phyloP scores from a whole-genome alignment of 2,888 invertebrate genomes.

The Drosophila sordidapex region DNA sequence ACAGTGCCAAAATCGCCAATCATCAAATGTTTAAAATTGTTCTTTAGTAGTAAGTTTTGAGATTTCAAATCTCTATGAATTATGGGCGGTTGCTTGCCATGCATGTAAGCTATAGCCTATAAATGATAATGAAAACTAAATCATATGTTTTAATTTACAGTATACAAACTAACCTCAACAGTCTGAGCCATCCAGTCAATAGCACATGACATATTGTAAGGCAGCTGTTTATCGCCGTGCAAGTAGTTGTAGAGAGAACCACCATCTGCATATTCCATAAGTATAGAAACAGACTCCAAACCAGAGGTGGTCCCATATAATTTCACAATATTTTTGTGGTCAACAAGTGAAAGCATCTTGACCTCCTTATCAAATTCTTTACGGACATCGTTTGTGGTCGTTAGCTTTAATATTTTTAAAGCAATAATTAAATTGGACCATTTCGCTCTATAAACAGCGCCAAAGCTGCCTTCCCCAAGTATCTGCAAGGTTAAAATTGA shows the following conservation, averaged over 20 bases:
- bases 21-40: slow-evolving; percentile 6
- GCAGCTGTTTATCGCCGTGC: neutral
- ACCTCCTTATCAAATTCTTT: neutral
- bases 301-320: neutral
- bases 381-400: no score
- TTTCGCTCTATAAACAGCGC: neutral
- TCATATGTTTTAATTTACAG: neutral
- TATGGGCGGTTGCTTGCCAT: neutral
- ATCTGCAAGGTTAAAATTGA: neutral
- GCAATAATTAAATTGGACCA: neutral
- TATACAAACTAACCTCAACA: neutral
- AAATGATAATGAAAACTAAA: neutral
- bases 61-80: slow-evolving; percentile 40
- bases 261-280: slow-evolving; percentile 4
- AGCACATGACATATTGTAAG: neutral
- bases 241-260: neutral
- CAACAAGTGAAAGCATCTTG: neutral
- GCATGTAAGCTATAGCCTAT: slow-evolving; percentile 12
- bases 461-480: neutral
- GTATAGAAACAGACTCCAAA: neutral
- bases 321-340: neutral
- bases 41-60: slow-evolving; percentile 20
- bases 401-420: neutral
- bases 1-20: slow-evolving; percentile 32
- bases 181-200: slow-evolving; percentile 1